phyloP scores from a whole-genome alignment of 2,888 invertebrate genomes.

The Synanthedon vespiformis region DNA sequence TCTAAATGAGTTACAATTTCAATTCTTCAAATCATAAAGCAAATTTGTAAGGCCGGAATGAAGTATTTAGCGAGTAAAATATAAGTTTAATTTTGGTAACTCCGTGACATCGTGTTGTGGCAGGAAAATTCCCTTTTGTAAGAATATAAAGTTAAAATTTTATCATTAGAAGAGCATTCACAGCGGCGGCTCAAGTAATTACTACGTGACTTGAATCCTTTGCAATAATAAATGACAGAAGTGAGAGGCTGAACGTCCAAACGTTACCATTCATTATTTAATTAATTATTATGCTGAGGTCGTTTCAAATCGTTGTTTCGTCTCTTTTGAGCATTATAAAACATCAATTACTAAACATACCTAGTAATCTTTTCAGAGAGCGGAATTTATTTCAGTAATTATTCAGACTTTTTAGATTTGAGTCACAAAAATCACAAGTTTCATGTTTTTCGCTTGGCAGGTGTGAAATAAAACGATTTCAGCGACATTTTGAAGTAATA shows the following conservation, averaged over 20 bases:
- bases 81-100: neutral
- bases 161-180: constrained; percentile 8
- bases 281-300: neutral
- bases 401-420: too few species aligned
- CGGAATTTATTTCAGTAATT: neutral
- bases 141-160: constrained; percentile 6
- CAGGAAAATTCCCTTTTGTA: constrained; percentile 9
- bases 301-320: neutral
- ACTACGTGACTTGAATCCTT: constrained; percentile 12
- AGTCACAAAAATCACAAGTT: too few species aligned
- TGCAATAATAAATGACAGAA: constrained; percentile 7
- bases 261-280: neutral
- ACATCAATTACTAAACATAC: too few species aligned
- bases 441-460: too few species aligned
- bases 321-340: neutral
- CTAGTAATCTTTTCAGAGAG: neutral
- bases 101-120: constrained; percentile 1
- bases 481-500: too few species aligned
- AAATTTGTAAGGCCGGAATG: too few species aligned
- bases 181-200: constrained; percentile 7
- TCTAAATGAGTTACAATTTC: too few species aligned
- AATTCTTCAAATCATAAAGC: too few species aligned
- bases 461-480: too few species aligned
- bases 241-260: constrained; percentile 2
- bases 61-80: neutral